phyloP scores from a whole-genome alignment of 2,888 invertebrate species.

The Acronicta alni region DNA sequence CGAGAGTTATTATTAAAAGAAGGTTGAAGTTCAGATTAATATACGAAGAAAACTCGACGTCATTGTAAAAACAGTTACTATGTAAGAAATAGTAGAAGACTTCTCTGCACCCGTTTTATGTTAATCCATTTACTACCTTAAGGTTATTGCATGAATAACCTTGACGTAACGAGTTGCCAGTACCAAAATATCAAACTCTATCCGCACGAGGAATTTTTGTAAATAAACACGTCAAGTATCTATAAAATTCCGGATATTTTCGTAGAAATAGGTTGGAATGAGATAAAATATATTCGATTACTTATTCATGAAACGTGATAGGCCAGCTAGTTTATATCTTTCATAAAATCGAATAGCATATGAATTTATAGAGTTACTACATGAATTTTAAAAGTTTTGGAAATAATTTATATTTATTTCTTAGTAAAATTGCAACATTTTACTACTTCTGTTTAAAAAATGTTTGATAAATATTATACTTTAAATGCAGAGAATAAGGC shows the following conservation, averaged over 20 bases:
- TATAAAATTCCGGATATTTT: conserved; percentile 33
- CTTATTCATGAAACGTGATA: conserved; percentile 50
- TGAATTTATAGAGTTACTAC: conserved; percentile 38
- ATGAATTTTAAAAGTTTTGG: conserved; percentile 27
- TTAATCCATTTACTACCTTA: neutral
- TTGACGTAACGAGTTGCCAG: neutral
- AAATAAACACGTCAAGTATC: conserved; percentile 40
- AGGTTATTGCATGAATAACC: neutral
- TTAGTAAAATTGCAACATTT: neutral
- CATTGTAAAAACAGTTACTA: too few species aligned
- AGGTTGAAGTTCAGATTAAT: too few species aligned
- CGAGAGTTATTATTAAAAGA: too few species aligned
- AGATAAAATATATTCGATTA: conserved; percentile 48
- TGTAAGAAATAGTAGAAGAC: too few species aligned
- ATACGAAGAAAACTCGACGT: too few species aligned
- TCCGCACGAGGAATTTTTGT: conserved; percentile 12
- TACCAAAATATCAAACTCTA: conserved; percentile 18
- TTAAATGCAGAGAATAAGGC: neutral
- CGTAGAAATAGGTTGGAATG: conserved; percentile 34
- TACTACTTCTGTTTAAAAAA: conserved; percentile 1
- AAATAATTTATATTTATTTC: conserved; percentile 9
- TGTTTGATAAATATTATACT: neutral
- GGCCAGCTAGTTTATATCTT: conserved; percentile 44
- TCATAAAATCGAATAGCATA: conserved; percentile 45
- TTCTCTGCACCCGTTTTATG: neutral